Evolutionary conservation across 1,140 invertebrate genomes (phyloP).

Genomic region (Caligus rogercresseyi): DNA sequence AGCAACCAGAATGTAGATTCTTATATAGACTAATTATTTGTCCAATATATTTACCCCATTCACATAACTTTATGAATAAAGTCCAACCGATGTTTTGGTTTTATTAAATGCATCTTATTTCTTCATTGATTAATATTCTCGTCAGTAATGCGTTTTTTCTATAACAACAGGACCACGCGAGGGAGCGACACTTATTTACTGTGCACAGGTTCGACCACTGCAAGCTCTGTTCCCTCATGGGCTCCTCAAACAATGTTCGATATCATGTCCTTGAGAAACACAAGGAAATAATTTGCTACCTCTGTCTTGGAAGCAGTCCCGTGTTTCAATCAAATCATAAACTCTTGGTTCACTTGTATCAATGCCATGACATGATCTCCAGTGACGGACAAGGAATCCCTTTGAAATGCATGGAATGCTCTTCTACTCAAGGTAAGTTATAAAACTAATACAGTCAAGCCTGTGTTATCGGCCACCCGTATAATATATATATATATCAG

Average conservation of each 20-base stretch:
- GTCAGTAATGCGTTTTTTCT: too few species aligned
- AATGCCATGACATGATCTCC: neutral
- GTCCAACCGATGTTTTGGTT: too few species aligned
- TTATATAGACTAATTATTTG: too few species aligned
- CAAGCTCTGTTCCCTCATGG: neutral
- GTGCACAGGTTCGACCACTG: conserved; percentile 1
- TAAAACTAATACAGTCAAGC: neutral
- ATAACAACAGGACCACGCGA: neutral
- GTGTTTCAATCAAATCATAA: neutral
- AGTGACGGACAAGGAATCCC: neutral
- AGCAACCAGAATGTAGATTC: too few species aligned
- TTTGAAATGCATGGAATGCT: neutral
- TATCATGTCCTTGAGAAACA: conserved; percentile 1
- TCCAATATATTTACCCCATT: too few species aligned
- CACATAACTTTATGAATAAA: too few species aligned
- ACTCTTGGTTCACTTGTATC: neutral
- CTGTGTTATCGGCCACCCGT: too few species aligned
- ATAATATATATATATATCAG: too few species aligned
- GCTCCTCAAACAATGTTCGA: neutral
- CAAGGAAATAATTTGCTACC: neutral
- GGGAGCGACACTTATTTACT: neutral
- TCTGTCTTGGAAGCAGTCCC: neutral
- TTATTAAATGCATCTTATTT: too few species aligned
- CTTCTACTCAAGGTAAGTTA: neutral
- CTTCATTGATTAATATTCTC: too few species aligned